These are phyloP conservation scores for Coelinius sp. DNA, from an alignment of 2,888 invertebrate genomes.

Conservation along the genomic window DNA sequence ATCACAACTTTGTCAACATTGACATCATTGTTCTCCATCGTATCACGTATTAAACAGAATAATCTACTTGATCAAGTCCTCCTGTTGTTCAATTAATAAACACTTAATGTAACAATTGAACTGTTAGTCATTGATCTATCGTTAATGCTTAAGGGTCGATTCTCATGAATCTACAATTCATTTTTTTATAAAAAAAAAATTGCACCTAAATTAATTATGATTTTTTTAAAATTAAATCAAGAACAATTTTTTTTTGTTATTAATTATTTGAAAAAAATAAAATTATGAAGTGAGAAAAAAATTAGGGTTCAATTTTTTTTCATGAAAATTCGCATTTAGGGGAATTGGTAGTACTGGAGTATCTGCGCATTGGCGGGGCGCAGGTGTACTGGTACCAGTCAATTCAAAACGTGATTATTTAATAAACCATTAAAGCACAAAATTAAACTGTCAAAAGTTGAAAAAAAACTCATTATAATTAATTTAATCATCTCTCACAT, in stretches of 20 bases:
- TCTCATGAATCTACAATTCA: background rate
- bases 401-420: background rate
- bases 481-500: no score
- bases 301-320: no score
- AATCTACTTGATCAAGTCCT: background rate
- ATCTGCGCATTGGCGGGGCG: background rate
- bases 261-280: no score
- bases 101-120: background rate
- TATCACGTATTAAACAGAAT: background rate
- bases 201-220: no score
- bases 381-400: background rate
- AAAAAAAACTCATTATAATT: no score
- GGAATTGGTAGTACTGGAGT: background rate
- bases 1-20: slow-evolving; percentile 4
- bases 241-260: background rate
- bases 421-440: background rate
- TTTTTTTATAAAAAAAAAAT: no score
- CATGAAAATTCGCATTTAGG: background rate
- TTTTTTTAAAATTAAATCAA: no score
- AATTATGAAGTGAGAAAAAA: background rate
- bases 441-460: no score
- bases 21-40: slow-evolving; percentile 18
- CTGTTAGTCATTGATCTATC: background rate
- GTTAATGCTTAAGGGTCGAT: background rate
- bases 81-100: background rate